phyloP scores from a whole-genome alignment of 2,113 vertebrate species.

The Fregata magnificens region DNA sequence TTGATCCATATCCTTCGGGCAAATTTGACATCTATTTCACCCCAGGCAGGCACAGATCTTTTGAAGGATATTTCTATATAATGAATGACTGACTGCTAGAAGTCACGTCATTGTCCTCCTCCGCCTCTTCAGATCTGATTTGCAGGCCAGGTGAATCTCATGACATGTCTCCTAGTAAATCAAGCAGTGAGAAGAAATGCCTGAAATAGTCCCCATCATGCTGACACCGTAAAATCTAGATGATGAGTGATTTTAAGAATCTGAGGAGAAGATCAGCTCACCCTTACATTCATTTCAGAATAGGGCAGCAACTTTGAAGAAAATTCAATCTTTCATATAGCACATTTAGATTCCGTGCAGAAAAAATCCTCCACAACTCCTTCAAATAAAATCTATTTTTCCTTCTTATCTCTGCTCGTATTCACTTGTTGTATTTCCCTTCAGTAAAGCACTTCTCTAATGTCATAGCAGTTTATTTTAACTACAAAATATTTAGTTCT shows the following conservation, averaged over 20 bases:
- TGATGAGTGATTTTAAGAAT: constrained; percentile 3
- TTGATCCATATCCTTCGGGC: constrained; percentile 57
- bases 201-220: constrained; percentile 3
- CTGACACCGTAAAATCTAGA: constrained; percentile 6
- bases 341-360: background rate
- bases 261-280: background rate
- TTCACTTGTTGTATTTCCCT: background rate
- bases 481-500: background rate
- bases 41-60: constrained; percentile 35
- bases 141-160: constrained; percentile 51
- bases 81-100: constrained; percentile 35
- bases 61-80: constrained; percentile 54
- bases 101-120: constrained; percentile 58
- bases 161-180: constrained; percentile 33
- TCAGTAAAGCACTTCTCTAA: background rate
- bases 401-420: background rate
- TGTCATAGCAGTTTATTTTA: background rate
- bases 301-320: background rate
- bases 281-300: background rate
- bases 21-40: constrained; percentile 71
- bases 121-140: constrained; percentile 20
- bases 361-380: background rate
- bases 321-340: background rate
- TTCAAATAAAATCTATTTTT: background rate
- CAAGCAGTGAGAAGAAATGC: constrained; percentile 19